Evolutionary conservation across 2,888 invertebrate genomes (phyloP), one percentile per base, ranked within the genome.

Genomic region (Dendrolimus houi): DNA sequence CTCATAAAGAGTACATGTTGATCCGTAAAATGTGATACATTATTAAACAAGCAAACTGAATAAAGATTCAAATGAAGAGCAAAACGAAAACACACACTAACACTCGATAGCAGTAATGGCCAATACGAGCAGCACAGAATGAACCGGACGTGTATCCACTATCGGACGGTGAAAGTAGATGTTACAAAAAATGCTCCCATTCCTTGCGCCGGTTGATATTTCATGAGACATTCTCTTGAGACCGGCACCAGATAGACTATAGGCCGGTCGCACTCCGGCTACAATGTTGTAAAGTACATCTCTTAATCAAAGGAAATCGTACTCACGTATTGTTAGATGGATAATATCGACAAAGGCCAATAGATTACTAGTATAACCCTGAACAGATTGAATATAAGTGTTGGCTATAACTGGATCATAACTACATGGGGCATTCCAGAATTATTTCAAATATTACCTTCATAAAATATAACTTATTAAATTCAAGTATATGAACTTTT

Each of bases 121-220:
- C 69, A 71, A 79, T 78, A 74, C 79, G 72, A 75, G 81, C 85
- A 84, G 85, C 82, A 86, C 83, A 83, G 77, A 70, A 69, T 72
- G 76, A 87, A 83, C 89, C 89, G 89, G 89, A 89, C 85, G 78
- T 83, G 77, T 84, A 75, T 77, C 81, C 78, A 83, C 85, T 83
- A 85, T 85, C 79, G 82, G 77, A 69, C 65, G 87, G 89, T 88
- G 89, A 90, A 90, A 90, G 89, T 90, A 87, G 86, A 79, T 76
- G 80, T 82, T 80, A 89, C 87, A 89, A 90, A 90, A 90, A 90
- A 89, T 87, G 89, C 85, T 88, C 89, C 83, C 87, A 88, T 89
- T 90, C 84, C 88, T 81, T 77, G 71, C 78, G 74, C 77, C 72
- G 77, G 77, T 81, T 83, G 85, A 85, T 87, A 85, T 87, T 88